A percentile compares a stretch with the other conserved stretches of the same genome.
phyloP scores from a whole-genome alignment of 2,888 invertebrate genomes.

The Campoplex capitator region DNA sequence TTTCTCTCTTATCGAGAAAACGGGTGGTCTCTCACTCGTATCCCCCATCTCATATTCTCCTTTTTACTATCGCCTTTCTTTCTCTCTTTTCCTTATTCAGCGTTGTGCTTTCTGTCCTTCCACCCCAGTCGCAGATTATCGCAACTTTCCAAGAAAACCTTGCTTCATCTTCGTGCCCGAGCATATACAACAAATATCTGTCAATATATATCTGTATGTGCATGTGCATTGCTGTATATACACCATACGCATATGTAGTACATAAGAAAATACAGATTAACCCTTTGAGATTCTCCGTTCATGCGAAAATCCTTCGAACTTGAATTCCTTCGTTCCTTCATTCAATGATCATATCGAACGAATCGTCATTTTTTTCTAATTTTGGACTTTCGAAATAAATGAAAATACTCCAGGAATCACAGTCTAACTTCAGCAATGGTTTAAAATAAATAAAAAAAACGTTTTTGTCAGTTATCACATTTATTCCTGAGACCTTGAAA shows the following conservation, averaged over 20 bases:
- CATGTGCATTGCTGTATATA: neutral
- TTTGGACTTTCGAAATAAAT: neutral
- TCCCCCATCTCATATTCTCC: conserved; percentile 37
- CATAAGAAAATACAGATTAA: conserved; percentile 18
- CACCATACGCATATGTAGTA: neutral
- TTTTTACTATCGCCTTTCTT: conserved; percentile 33
- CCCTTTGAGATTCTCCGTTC: conserved; percentile 44
- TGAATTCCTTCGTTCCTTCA: conserved; percentile 5
- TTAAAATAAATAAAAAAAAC: neutral
- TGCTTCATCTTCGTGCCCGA: conserved; percentile 26
- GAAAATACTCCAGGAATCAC: neutral
- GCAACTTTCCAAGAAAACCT: conserved; percentile 65
- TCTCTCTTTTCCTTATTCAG: conserved; percentile 29
- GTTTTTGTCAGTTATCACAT: neutral
- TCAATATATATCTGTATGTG: conserved; percentile 4
- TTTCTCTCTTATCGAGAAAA: conserved; percentile 47
- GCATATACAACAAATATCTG: conserved; percentile 6
- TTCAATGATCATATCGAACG: conserved; percentile 5
- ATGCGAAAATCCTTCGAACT: conserved; percentile 42
- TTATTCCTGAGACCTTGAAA: conserved; percentile 48
- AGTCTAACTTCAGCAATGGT: too few species aligned
- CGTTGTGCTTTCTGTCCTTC: conserved; percentile 35
- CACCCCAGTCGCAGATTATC: conserved; percentile 58
- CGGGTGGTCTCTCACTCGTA: conserved; percentile 64
- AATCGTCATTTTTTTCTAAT: neutral